A percentile compares a stretch with the other conserved stretches of the same genome.
phyloP scores from a whole-genome alignment of 2,797 vertebrate genomes.

The Threskiornis aethiopicus region DNA sequence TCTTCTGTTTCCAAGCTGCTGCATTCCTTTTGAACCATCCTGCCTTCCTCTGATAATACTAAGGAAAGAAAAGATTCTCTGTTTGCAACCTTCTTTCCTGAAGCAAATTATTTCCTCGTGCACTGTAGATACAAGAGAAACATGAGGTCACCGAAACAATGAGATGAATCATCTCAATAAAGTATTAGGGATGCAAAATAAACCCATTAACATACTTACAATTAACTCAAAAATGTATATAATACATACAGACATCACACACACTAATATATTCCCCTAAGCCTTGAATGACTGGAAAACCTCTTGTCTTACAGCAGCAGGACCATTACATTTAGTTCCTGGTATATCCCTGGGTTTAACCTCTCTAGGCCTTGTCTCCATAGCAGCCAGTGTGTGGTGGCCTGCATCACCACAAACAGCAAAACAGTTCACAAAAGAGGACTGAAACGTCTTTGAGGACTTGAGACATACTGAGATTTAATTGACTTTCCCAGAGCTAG shows the following conservation, averaged over 20 bases:
- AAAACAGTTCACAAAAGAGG: neutral
- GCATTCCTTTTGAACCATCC: conserved; percentile 41
- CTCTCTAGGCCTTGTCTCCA: neutral
- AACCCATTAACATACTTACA: neutral
- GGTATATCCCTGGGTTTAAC: neutral
- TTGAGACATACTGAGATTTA: neutral
- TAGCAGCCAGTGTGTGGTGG: neutral
- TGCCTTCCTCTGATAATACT: conserved; percentile 37
- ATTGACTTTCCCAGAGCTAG: neutral
- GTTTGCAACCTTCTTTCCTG: neutral
- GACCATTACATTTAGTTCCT: neutral
- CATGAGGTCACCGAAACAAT: neutral
- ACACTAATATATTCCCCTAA: neutral
- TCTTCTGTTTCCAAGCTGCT: conserved; percentile 37
- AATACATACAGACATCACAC: neutral
- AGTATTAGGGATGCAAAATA: neutral
- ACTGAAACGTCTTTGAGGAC: neutral
- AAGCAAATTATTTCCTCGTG: conserved; percentile 35
- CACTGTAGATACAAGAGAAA: neutral
- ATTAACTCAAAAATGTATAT: neutral
- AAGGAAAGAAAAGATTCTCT: conserved; percentile 23
- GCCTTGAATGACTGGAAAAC: neutral
- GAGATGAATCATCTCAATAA: neutral
- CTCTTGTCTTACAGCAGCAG: neutral
- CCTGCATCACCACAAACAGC: neutral